Conservation (phyloP, 2,888 invertebrate species). For the Therioaphis trifolii region DNA sequence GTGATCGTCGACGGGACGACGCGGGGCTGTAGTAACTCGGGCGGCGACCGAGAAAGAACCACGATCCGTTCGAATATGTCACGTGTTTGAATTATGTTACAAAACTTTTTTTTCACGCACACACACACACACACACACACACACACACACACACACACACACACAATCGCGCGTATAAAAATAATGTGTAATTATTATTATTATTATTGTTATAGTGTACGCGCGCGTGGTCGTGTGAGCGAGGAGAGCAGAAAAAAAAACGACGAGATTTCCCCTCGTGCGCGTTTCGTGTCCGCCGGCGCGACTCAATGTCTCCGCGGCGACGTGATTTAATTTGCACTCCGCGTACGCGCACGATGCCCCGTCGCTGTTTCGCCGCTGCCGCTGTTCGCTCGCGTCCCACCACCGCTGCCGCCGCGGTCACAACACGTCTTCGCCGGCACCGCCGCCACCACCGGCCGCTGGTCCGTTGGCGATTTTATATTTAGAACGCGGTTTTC, state of each 20-base stretch:
- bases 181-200: too few species aligned
- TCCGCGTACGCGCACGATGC: constrained; percentile 7
- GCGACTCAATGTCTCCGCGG: constrained; percentile 31
- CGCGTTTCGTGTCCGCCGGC: not conserved
- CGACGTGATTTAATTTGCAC: constrained; percentile 26
- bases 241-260: not conserved
- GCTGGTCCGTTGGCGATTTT: constrained; percentile 54
- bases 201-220: too few species aligned
- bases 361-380: constrained; percentile 7
- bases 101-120: too few species aligned
- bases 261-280: not conserved
- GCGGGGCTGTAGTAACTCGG: not conserved
- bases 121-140: too few species aligned
- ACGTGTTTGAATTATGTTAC: too few species aligned
- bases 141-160: too few species aligned
- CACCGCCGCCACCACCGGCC: constrained; percentile 17
- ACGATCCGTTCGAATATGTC: too few species aligned
- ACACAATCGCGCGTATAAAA: too few species aligned
- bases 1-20: too few species aligned
- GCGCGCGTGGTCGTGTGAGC: not conserved
- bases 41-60: too few species aligned
- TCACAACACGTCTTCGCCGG: too few species aligned
- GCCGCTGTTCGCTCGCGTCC: not conserved
- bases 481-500: constrained; percentile 63
- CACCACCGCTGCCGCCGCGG: constrained; percentile 29